Evolutionary conservation across 2,888 invertebrate genomes (phyloP), one percentile per base, ranked within the genome.

Genomic region (Molanna angustata): DNA sequence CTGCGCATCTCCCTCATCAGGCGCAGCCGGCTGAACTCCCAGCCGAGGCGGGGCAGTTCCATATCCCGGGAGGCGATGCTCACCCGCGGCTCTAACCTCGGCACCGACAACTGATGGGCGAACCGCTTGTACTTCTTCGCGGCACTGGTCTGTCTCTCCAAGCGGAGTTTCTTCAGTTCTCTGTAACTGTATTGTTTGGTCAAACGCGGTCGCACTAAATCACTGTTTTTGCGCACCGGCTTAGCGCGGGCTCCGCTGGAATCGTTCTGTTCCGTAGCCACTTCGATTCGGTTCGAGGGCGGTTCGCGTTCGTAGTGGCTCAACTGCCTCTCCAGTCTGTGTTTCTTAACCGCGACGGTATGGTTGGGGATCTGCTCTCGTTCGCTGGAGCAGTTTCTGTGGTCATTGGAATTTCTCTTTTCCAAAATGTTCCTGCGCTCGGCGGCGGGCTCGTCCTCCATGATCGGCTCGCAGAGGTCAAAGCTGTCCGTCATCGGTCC

Each of bases 401-500:
- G 27, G 27, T 27, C 27, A 7, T 11, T 4, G n/a, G 21, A 3
- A n/a, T 19, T 13, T 7, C 21, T 7, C 13, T 19, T 14, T 21
- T 41, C 41, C 4, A 18, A 21, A 19, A 19, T 19, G 21, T 41
- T 41, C 13, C 41, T 41, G 4, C 41, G 33, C 11, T 42, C 48
- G 13, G 47, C 9, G 14, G 13, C 33, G 7, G 44, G 37, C 11
- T 41, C 45, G 27, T 37, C 39, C 6, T 37, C 39, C 21, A 39
- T 21, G 31, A 45, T 31, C 3, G 51, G 44, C 27, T 44, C 51
- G 31, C 35, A 72, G 63, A 71, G 67, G 67, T 76, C 74, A 61
- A 43, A 44, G 42, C 50, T 50, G 18, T 45, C 51, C 20, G 51
- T 32, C n/a, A 39, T 72, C 63, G 71, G 67, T 67, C 76, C 47